phyloP scores from a whole-genome alignment of 2,888 invertebrate genomes.

The Noctua janthe region DNA sequence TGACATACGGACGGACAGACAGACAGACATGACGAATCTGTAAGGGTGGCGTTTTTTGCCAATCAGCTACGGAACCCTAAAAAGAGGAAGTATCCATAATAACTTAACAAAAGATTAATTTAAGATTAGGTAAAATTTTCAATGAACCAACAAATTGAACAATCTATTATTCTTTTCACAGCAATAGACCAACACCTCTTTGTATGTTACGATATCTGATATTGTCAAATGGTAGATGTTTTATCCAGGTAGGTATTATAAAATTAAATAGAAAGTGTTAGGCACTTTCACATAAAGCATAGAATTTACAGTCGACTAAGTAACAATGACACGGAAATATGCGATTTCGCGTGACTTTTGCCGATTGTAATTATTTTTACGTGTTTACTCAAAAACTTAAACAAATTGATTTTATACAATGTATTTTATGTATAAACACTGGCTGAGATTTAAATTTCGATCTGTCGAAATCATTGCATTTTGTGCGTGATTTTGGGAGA shows the following conservation, averaged over 20 bases:
- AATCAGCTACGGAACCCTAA: no score
- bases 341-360: slow-evolving; percentile 24
- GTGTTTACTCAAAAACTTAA: slow-evolving; percentile 3
- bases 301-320: slow-evolving; percentile 29
- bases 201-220: slow-evolving; percentile 6
- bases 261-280: slow-evolving; percentile 57
- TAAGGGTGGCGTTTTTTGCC: no score
- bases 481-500: not conserved
- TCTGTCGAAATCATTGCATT: not conserved
- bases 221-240: slow-evolving; percentile 22
- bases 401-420: slow-evolving; percentile 1
- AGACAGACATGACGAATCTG: no score
- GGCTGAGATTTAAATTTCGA: not conserved
- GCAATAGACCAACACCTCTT: not conserved
- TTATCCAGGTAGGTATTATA: slow-evolving; percentile 27
- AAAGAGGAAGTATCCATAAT: not conserved
- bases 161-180: slow-evolving; percentile 7
- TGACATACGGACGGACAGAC: no score
- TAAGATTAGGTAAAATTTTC: slow-evolving; percentile 1
- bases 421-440: not conserved
- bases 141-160: slow-evolving; percentile 4
- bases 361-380: slow-evolving; percentile 20
- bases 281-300: slow-evolving; percentile 51
- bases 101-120: not conserved
- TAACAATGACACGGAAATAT: slow-evolving; percentile 42